Evolutionary conservation across 2,113 vertebrate genomes (phyloP).

Genomic region (Silurus asotus): DNA sequence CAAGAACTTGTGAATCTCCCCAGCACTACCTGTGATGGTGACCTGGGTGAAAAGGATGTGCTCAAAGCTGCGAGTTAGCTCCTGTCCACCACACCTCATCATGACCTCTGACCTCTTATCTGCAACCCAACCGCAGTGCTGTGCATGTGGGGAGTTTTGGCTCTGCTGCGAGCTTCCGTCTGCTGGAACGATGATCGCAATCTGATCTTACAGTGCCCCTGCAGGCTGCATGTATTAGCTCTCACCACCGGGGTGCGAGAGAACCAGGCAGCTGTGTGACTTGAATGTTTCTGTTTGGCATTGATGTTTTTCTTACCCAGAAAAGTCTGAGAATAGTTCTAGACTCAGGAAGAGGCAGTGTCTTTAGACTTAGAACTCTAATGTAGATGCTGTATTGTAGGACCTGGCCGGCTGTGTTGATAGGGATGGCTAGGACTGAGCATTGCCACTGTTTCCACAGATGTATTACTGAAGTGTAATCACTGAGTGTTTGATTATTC

Average conservation of each 20-base stretch:
- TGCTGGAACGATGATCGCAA: constrained; percentile 21
- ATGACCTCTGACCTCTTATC: constrained; percentile 52
- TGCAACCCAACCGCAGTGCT: constrained; percentile 61
- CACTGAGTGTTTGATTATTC: constrained; percentile 49
- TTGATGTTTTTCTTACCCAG: constrained; percentile 15
- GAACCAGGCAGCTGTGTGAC: constrained; percentile 33
- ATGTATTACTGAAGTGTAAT: constrained; percentile 21
- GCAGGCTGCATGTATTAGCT: constrained; percentile 37
- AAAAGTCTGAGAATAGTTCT: constrained; percentile 34
- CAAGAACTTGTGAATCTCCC: constrained; percentile 61
- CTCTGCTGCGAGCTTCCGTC: constrained; percentile 66
- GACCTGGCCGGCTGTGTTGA: constrained; percentile 28
- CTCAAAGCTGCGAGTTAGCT: constrained; percentile 68
- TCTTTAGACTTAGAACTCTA: constrained; percentile 42
- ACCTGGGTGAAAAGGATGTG: constrained; percentile 11
- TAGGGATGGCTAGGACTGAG: constrained; percentile 37
- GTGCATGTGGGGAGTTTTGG: constrained; percentile 69
- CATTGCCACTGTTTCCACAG: constrained; percentile 32
- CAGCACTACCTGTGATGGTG: constrained; percentile 49
- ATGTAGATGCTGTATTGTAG: constrained; percentile 31
- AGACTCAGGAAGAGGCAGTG: constrained; percentile 40
- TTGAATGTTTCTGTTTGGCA: constrained; percentile 33
- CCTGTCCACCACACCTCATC: constrained; percentile 15
- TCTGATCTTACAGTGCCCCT: constrained; percentile 36
- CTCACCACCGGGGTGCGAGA: constrained; percentile 11